These are phyloP conservation scores for Rhynchomys soricoides DNA, from an alignment of 2,113 vertebrate genomes.

Conservation along the genomic window DNA sequence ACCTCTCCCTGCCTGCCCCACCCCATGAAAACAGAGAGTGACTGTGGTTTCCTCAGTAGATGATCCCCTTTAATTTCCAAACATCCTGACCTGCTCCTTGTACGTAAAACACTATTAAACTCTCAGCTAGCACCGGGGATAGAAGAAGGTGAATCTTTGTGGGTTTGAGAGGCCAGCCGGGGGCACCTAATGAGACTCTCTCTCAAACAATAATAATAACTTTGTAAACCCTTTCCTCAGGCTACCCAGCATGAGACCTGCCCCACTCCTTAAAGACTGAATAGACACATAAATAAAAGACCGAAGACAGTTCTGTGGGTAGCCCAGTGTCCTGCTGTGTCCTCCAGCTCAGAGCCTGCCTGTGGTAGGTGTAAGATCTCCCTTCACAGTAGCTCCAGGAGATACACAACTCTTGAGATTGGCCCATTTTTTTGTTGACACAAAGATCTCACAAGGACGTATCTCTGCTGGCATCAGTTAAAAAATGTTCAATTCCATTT, in stretches of 20 bases:
- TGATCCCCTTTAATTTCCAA: background rate
- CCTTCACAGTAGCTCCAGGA: background rate
- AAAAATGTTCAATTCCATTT: conserved; percentile 79
- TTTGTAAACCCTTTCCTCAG: background rate
- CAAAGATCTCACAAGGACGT: conserved; percentile 33
- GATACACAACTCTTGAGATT: background rate
- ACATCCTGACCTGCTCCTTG: background rate
- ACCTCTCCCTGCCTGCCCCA: background rate
- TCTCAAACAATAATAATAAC: background rate
- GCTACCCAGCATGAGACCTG: background rate
- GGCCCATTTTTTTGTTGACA: conserved; percentile 46
- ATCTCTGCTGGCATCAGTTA: conserved; percentile 71
- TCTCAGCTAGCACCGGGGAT: background rate
- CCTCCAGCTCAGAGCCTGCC: background rate
- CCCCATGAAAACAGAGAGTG: background rate
- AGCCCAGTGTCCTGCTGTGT: background rate
- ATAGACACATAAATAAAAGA: background rate
- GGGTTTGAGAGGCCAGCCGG: background rate
- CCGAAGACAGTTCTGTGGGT: background rate
- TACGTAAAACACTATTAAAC: conserved; percentile 4
- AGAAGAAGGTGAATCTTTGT: background rate
- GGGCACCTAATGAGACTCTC: background rate
- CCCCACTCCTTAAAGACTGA: background rate
- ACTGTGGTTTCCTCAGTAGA: background rate
- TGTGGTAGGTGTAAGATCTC: background rate